Percentiles rank a stretch among this genome's conserved stretches.
phyloP scores from a whole-genome alignment of 2,113 vertebrate genomes.

The human region DNA sequence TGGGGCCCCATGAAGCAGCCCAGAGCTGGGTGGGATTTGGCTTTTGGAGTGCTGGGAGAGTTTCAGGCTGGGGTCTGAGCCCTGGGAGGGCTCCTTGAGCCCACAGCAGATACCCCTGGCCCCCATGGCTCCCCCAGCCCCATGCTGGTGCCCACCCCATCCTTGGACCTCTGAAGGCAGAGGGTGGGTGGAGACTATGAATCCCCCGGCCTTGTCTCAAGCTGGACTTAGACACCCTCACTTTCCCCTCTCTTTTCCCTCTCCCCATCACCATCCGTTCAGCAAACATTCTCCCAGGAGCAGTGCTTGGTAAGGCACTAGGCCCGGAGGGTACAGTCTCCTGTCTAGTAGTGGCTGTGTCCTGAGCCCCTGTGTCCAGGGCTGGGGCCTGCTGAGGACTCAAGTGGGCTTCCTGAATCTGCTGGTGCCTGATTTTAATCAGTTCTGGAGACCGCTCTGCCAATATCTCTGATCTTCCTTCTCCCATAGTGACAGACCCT shows the following conservation, averaged over 20 bases:
- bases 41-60: neutral
- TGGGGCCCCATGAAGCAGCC: neutral
- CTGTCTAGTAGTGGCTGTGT: neutral
- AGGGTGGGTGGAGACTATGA: neutral
- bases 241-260: neutral
- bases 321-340: too few species aligned
- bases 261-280: neutral
- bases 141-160: too few species aligned
- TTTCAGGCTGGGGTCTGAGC: neutral
- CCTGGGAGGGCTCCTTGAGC: accelerated
- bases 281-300: neutral
- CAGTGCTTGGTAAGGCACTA: accelerated
- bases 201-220: neutral
- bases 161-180: neutral
- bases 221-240: neutral
- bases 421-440: accelerated
- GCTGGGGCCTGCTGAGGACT: neutral
- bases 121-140: neutral
- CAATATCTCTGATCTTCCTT: accelerated
- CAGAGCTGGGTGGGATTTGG: too few species aligned
- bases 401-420: neutral
- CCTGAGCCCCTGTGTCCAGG: too few species aligned
- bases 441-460: neutral
- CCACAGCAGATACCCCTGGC: neutral
- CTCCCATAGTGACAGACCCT: neutral